Conservation (phyloP, 2,113 vertebrate genomes). For the Morphnarchus princeps region DNA sequence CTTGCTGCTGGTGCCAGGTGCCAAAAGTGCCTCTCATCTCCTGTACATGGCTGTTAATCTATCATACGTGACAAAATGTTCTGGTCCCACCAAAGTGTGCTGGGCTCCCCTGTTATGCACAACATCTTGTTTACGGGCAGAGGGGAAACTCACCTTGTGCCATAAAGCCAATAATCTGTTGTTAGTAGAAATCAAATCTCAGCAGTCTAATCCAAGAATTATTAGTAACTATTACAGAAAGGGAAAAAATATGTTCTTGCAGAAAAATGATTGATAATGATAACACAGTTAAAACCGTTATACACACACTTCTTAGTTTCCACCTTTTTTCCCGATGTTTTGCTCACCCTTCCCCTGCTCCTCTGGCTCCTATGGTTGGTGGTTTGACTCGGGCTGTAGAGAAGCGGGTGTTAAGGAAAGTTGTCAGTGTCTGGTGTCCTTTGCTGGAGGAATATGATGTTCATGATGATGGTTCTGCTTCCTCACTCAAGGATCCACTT, state of each 20-base stretch:
- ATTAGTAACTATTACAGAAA: not conserved
- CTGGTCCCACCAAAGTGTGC: not conserved
- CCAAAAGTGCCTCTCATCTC: not conserved
- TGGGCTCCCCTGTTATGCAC: not conserved
- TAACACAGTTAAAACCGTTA: not conserved
- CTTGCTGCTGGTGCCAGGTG: not conserved
- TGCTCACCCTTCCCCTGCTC: not conserved
- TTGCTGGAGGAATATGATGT: not conserved
- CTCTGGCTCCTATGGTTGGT: not conserved
- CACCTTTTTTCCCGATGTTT: not conserved
- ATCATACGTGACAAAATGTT: not conserved
- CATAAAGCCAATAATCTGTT: not conserved
- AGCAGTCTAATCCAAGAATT: not conserved
- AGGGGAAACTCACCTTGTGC: not conserved
- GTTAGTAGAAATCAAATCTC: not conserved
- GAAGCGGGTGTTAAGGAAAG: not conserved
- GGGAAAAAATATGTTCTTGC: not conserved
- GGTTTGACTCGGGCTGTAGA: not conserved
- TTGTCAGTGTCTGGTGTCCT: not conserved
- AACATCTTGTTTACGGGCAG: not conserved
- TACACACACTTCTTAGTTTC: not conserved
- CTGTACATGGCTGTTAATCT: not conserved
- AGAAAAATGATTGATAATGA: not conserved
- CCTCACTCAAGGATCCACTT: not conserved
- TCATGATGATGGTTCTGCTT: not conserved